phyloP scores from a whole-genome alignment of 2,113 vertebrate species.

The Pterocles gutturalis region DNA sequence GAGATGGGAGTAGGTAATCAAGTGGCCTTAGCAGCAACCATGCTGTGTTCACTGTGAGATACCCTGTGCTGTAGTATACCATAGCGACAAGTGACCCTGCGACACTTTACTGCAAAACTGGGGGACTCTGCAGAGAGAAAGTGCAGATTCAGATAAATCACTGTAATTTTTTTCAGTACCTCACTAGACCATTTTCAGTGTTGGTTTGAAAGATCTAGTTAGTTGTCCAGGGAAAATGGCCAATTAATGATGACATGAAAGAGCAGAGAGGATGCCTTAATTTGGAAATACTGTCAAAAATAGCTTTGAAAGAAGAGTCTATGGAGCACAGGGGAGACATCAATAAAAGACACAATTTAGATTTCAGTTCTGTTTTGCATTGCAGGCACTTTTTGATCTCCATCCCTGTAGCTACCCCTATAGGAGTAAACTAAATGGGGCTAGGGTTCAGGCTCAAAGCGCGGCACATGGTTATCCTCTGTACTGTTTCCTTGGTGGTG shows the following conservation, averaged over 20 bases:
- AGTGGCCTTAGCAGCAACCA: neutral
- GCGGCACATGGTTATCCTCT: fast-evolving
- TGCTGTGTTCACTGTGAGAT: neutral
- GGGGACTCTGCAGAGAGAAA: neutral
- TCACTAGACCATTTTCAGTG: neutral
- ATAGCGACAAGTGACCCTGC: neutral
- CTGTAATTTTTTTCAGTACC: neutral
- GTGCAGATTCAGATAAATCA: neutral
- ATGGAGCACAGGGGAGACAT: neutral
- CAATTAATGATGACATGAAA: neutral
- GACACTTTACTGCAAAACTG: neutral
- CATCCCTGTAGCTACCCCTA: neutral
- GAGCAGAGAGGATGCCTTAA: neutral
- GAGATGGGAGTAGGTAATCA: neutral
- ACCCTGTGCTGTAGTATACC: neutral
- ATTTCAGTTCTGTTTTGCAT: neutral
- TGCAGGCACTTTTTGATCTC: neutral
- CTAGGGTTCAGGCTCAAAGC: neutral
- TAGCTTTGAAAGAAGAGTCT: neutral
- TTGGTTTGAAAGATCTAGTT: neutral
- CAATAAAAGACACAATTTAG: neutral
- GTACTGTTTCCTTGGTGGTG: neutral
- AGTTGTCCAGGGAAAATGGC: neutral
- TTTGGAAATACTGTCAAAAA: neutral
- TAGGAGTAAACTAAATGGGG: neutral